Evolutionary conservation across 1,140 invertebrate genomes (phyloP).

Genomic region (Cotesia glomerata): DNA sequence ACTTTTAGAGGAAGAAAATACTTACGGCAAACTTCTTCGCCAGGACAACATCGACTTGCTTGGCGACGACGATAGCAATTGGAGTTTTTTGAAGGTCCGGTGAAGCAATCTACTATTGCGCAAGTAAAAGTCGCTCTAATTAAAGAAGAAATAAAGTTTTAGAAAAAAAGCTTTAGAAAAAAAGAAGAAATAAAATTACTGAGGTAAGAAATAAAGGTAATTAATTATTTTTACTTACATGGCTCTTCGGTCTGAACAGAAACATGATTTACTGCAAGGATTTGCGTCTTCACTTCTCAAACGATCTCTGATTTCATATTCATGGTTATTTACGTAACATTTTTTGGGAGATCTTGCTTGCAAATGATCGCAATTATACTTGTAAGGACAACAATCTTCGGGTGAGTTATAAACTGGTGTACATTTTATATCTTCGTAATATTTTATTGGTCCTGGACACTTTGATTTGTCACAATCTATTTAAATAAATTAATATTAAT

Average conservation of each 20-base stretch:
- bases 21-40: conserved; percentile 43
- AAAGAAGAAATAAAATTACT: not conserved
- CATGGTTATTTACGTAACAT: conserved; percentile 22
- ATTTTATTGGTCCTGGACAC: conserved; percentile 26
- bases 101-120: conserved; percentile 38
- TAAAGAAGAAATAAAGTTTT: conserved; percentile 3
- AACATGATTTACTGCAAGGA: conserved; percentile 24
- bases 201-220: not conserved
- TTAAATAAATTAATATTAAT: conserved; percentile 1
- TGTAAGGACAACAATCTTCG: conserved; percentile 29
- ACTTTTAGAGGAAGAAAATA: conserved; percentile 4
- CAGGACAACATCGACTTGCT: conserved; percentile 33
- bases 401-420: conserved; percentile 19
- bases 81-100: rapidly evolving
- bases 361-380: conserved; percentile 30
- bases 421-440: conserved; percentile 26
- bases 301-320: conserved; percentile 19
- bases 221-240: conserved; percentile 8
- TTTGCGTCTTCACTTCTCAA: conserved; percentile 21
- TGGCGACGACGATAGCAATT: conserved; percentile 34
- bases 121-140: conserved; percentile 42
- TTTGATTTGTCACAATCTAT: conserved; percentile 27
- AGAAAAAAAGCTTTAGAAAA: not conserved
- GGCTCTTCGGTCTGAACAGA: not conserved
- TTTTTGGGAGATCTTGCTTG: conserved; percentile 8